Percentiles rank a stretch among this genome's conserved stretches.
phyloP scores from a whole-genome alignment of 1,140 invertebrate genomes.

The Akabosia matsudoensis region DNA sequence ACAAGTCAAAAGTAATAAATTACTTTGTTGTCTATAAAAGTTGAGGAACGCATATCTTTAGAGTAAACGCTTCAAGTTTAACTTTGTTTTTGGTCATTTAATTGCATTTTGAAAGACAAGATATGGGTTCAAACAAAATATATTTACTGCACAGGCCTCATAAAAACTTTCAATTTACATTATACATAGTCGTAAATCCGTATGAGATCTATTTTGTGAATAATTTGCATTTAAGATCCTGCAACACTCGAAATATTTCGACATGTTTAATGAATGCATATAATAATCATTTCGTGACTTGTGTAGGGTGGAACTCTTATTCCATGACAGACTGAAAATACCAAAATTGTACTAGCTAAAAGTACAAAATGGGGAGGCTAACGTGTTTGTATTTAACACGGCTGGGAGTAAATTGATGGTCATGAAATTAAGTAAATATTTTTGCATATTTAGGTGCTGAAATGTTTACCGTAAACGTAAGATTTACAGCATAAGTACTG shows the following conservation, averaged over 20 bases:
- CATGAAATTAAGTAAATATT: too few relatives aligned
- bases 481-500: too few relatives aligned
- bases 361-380: too few relatives aligned
- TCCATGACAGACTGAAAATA: background rate
- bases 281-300: constrained; percentile 9
- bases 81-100: background rate
- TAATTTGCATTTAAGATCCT: background rate
- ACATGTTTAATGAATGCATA: background rate
- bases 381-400: too few relatives aligned
- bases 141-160: too few relatives aligned
- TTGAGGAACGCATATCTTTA: background rate
- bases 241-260: background rate
- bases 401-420: too few relatives aligned
- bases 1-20: background rate
- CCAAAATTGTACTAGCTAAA: background rate
- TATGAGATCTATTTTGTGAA: background rate
- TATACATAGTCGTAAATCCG: background rate
- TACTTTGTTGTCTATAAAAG: background rate
- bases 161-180: background rate
- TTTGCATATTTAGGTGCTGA: too few relatives aligned
- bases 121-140: background rate
- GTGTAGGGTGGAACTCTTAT: background rate
- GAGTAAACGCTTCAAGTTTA: background rate
- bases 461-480: too few relatives aligned
- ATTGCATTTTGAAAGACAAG: background rate